Base-by-base conservation (phyloP, 1,140 invertebrate genomes). In the Drosophila yakuba region DNA sequence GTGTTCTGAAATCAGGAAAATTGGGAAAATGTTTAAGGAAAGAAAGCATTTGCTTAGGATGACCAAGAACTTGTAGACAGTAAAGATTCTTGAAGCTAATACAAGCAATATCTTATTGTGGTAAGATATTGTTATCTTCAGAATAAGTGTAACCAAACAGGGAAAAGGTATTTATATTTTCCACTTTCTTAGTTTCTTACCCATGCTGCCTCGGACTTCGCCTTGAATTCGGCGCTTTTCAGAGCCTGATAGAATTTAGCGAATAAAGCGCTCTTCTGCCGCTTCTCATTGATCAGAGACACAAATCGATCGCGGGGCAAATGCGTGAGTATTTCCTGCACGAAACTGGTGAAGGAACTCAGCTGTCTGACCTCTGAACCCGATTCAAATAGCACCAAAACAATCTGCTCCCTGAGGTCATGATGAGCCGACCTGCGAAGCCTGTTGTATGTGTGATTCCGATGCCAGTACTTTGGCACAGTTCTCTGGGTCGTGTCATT, bases 231-330 rank as follows among this genome's bases (percentile, higher is more conserved):
- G 4, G 66, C 23, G 41, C 90, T 91, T 5, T 58, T 76, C 10
- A 91, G 14, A 3, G 90, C 85, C n/a, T 71, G 25, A 47, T 91
- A 91, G 41, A 91, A 91, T 10, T 88, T 55, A 4, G 82, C 85
- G 47, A 91, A 91, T 20, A 84, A 44, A 0, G 39, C 35, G 54
- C 83, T 64, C 5, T 17, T 59, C 25, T 64, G 48, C 0, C 78
- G 66, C 23, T 91, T 91, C 17, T 80, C 73, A 1, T 88, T 85
- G 52, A 91, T 91, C 6, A 91, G 36, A 7, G 74, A 51, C 12
- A 82, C 71, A 47, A 78, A 91, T 0, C 67, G 62, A 57, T 86
- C 76, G 1, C 82, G 77, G 11, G 90, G 90, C 57, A 91, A 41
- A 45, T 91, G 82, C 0, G 52, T 48, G 14, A 91, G 39, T 7